These are phyloP conservation scores for Anolis sagrei DNA, from an alignment of 2,113 vertebrate species.

Conservation along the genomic window DNA sequence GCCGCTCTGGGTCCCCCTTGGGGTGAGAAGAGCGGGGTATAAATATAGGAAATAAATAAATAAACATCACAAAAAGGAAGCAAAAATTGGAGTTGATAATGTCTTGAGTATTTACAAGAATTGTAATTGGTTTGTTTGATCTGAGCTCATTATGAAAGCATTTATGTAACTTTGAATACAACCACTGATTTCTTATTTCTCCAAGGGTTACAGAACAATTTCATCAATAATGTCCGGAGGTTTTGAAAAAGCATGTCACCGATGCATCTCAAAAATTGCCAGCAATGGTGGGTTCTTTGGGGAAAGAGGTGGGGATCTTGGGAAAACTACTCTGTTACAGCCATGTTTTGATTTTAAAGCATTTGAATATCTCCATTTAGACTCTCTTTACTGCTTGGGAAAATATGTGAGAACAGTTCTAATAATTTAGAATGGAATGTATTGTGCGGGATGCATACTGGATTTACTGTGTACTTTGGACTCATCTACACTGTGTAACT, in stretches of 20 bases:
- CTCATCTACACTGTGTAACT: too few relatives aligned
- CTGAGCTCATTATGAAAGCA: neutral
- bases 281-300: conserved; percentile 71
- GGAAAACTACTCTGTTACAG: neutral
- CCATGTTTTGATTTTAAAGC: neutral
- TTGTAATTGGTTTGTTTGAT: neutral
- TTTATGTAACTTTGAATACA: neutral
- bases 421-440: too few relatives aligned
- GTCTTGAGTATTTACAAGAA: neutral
- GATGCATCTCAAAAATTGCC: conserved; percentile 74
- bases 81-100: too few relatives aligned
- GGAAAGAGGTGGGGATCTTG: neutral
- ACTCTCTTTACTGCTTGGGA: too few relatives aligned
- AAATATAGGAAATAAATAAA: too few relatives aligned
- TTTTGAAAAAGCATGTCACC: conserved; percentile 76
- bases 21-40: too few relatives aligned
- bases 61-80: neutral
- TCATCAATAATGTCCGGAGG: conserved; percentile 62
- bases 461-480: too few relatives aligned
- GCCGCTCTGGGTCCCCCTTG: too few relatives aligned
- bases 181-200: conserved; percentile 35
- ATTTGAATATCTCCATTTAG: too few relatives aligned
- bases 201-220: conserved; percentile 29
- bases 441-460: too few relatives aligned
- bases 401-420: too few relatives aligned